Evolutionary conservation across 1,140 invertebrate species (phyloP), one percentile per base, ranked within the genome.

Genomic region (Pseudomyrmex dendroicus): DNA sequence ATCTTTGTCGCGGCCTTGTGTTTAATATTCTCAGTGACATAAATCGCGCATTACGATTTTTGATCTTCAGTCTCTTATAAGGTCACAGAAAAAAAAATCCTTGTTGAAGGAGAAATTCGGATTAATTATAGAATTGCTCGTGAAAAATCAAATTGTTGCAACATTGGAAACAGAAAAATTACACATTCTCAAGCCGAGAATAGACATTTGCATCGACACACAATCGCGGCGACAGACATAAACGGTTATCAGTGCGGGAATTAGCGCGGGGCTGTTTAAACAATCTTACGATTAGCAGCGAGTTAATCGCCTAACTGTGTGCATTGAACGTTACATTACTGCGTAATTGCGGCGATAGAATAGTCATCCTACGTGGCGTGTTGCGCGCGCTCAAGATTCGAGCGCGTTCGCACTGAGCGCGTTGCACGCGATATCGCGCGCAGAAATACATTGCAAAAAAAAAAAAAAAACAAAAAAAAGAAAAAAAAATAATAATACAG

Each of bases 1-100:
- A 82, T 87, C 86, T 74, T 90, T 89, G 85, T 86, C 86, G 35
- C 35, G 86, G 84, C 83, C 88, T 91, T 82, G 84, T 91, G 35
- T 35, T 86, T 50, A 66, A 72, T 68, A 82, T 50, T 83, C 73
- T 35, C 25, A 20, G 7, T 9, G 35, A 56, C 62, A 68, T 5
- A 22, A 46, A 57, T 67, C 50, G 67, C n/a, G 50, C 50, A 44
- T 56, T 44, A 2, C 13, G n/a, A 77, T 8, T 66, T 66, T 48
- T 62, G 1, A 13, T 46, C 12, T 77, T 1, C 13, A 52, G 25
- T 35, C 22, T 13, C 44, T 3, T 59, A 35, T 68, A 3, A 13
- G 17, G 17, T n/a, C 10, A 20, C 9, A 50, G 8, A 59, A 61
- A 48, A 17, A 35, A 35, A 35, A 35, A 35, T 7, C 35, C 35